Evolutionary conservation across 1,140 invertebrate species (phyloP).

Genomic region (Chlorops oryzae): DNA sequence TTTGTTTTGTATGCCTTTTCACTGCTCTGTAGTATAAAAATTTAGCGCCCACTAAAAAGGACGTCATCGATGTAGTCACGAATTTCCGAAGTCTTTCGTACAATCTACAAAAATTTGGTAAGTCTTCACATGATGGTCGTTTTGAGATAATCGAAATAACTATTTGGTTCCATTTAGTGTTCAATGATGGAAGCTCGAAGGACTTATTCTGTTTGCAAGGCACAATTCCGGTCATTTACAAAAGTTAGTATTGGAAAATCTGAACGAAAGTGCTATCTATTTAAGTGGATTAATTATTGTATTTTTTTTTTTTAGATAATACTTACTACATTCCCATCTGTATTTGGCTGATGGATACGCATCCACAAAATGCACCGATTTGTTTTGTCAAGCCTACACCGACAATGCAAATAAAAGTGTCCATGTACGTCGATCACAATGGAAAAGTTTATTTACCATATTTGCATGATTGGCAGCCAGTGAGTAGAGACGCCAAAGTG

Average conservation of each 20-base stretch:
- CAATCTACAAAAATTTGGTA: constrained; percentile 36
- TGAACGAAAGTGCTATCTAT: background rate
- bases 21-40: constrained; percentile 42
- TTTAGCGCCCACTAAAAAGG: constrained; percentile 38
- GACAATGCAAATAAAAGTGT: constrained; percentile 93
- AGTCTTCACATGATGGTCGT: constrained; percentile 8
- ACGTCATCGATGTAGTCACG: constrained; percentile 38
- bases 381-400: constrained; percentile 94
- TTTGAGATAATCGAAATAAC: background rate
- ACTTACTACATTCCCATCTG: constrained; percentile 95
- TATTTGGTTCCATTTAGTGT: too few species aligned
- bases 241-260: constrained; percentile 55
- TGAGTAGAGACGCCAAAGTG: constrained; percentile 50
- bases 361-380: constrained; percentile 95
- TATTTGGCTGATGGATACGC: constrained; percentile 94
- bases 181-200: constrained; percentile 81
- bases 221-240: constrained; percentile 88
- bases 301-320: constrained; percentile 53
- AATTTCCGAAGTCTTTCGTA: constrained; percentile 36
- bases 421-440: constrained; percentile 88
- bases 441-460: constrained; percentile 97
- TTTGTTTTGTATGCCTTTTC: too few species aligned
- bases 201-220: constrained; percentile 81
- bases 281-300: background rate
- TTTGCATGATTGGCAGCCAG: constrained; percentile 89